Conservation (phyloP, 2,797 vertebrate genomes). For the Synaphobranchus kaupii region DNA sequence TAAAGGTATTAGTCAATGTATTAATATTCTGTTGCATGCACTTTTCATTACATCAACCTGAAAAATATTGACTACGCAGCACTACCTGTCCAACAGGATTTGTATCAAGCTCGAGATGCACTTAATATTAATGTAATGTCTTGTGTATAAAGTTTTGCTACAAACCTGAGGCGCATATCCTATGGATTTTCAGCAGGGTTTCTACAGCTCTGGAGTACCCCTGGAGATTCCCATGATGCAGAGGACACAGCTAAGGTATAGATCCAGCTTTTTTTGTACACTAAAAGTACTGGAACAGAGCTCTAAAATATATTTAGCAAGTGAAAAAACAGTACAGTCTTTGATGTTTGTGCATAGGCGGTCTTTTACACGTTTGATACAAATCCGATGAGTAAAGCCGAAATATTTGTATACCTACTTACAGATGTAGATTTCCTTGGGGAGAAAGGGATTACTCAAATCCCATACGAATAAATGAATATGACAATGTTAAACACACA, state of each 20-base stretch:
- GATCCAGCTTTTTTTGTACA: constrained; percentile 58
- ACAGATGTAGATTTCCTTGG: constrained; percentile 12
- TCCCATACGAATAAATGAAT: constrained; percentile 22
- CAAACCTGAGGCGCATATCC: constrained; percentile 64
- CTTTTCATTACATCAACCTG: constrained; percentile 48
- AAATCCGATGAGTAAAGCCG: constrained; percentile 34
- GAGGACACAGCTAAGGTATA: constrained; percentile 71
- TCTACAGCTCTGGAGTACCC: constrained; percentile 65
- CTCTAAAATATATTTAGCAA: constrained; percentile 68
- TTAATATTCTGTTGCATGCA: constrained; percentile 54
- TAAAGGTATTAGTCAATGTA: constrained; percentile 34
- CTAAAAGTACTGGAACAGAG: constrained; percentile 73
- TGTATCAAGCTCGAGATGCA: constrained; percentile 50
- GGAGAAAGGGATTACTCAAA: constrained; percentile 31
- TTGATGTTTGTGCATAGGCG: constrained; percentile 46
- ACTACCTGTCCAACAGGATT: constrained; percentile 48
- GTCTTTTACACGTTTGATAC: constrained; percentile 38
- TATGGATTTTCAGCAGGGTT: constrained; percentile 63
- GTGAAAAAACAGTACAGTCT: constrained; percentile 57
- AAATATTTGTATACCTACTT: constrained; percentile 28
- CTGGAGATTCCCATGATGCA: constrained; percentile 65
- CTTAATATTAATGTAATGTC: constrained; percentile 50
- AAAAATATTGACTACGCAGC: constrained; percentile 45
- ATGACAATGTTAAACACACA: constrained; percentile 19
- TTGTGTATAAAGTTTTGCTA: constrained; percentile 63